Conservation (phyloP, 2,888 invertebrate species). For the Hypolimnas misippus region DNA sequence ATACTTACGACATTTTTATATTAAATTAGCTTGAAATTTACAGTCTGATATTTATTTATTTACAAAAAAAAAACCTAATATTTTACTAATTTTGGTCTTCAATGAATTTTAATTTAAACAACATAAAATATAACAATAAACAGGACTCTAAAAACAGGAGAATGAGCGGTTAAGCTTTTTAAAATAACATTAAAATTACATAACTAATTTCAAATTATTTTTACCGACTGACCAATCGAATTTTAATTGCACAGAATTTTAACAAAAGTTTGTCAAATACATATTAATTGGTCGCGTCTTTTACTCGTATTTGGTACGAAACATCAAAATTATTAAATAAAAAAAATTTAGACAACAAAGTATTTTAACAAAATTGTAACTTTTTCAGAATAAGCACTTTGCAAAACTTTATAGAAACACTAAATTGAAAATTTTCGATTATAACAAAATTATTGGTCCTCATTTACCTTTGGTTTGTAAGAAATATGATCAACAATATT, state of each 20-base stretch:
- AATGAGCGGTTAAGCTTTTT: slow-evolving; percentile 1
- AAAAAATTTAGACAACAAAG: slow-evolving; percentile 2
- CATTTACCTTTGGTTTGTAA: slow-evolving; percentile 35
- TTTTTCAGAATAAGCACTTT: slow-evolving; percentile 1
- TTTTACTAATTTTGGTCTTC: slow-evolving; percentile 38
- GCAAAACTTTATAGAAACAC: slow-evolving; percentile 1
- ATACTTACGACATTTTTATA: slow-evolving; percentile 12
- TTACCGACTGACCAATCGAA: not conserved
- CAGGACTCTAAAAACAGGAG: not conserved
- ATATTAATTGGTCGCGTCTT: slow-evolving; percentile 5
- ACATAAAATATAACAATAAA: slow-evolving; percentile 30
- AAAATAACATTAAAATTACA: slow-evolving; percentile 5
- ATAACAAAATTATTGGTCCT: slow-evolving; percentile 38
- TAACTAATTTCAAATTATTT: not conserved
- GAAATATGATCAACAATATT: slow-evolving; percentile 14
- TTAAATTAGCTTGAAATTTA: slow-evolving; percentile 21
- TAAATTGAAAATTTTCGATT: slow-evolving; percentile 12
- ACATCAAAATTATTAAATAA: not conserved
- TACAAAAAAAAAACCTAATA: slow-evolving; percentile 38
- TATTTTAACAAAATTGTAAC: slow-evolving; percentile 17
- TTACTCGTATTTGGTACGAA: slow-evolving; percentile 21
- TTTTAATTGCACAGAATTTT: not conserved
- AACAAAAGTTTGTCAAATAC: slow-evolving; percentile 14
- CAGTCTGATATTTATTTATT: slow-evolving; percentile 22
- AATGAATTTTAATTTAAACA: slow-evolving; percentile 27